phyloP scores from a whole-genome alignment of 1,140 invertebrate species.

The Papilio glaucus region DNA sequence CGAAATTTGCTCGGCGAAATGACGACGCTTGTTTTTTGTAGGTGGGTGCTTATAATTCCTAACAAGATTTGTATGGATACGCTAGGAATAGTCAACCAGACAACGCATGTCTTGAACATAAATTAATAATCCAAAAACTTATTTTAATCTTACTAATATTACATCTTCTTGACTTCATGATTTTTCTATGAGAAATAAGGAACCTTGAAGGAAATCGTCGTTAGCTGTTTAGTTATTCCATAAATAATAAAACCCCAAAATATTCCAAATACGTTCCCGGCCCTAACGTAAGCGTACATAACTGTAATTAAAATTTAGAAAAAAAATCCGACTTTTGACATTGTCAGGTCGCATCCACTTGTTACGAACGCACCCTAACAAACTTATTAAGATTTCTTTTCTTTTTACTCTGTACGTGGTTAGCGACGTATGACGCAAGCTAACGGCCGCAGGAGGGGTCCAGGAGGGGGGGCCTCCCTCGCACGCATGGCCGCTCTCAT shows the following conservation, averaged over 20 bases:
- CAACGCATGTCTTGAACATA: too few species aligned
- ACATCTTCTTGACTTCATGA: too few species aligned
- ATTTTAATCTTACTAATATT: too few species aligned
- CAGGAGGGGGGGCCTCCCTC: conserved; percentile 51
- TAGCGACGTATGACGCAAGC: conserved; percentile 82
- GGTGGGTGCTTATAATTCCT: conserved; percentile 68
- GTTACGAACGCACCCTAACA: conserved; percentile 72
- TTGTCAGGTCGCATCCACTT: conserved; percentile 57
- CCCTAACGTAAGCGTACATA: too few species aligned
- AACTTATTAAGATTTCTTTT: conserved; percentile 84
- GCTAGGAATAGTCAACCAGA: conserved; percentile 42
- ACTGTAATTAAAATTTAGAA: neutral
- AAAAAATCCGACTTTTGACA: neutral
- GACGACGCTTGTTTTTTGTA: conserved; percentile 81
- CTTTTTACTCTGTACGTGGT: conserved; percentile 81
- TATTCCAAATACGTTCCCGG: too few species aligned
- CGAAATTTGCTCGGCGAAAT: conserved; percentile 80
- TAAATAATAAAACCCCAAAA: too few species aligned
- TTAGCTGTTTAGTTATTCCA: too few species aligned
- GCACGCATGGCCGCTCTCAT: conserved; percentile 82
- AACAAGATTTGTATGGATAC: conserved; percentile 59
- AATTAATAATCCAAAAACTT: too few species aligned
- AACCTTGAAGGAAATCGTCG: too few species aligned
- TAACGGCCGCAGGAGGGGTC: conserved; percentile 61
- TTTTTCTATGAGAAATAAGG: too few species aligned